Percentiles rank a stretch among this genome's conserved stretches.
phyloP scores from a whole-genome alignment of 2,113 vertebrate genomes.

The Tetrax tetrax region DNA sequence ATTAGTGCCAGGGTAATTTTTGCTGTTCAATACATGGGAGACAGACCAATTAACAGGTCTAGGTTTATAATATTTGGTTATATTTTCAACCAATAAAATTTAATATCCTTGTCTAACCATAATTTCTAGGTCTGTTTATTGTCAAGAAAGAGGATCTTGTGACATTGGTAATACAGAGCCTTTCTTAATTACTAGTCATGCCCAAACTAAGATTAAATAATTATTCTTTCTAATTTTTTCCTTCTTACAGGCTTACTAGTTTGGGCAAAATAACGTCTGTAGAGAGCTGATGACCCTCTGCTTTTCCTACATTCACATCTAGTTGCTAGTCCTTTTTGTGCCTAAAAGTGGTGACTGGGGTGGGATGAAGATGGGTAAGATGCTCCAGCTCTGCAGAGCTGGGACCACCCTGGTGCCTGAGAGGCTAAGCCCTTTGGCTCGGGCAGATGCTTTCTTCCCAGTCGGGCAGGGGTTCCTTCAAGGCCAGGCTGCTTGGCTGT shows the following conservation, averaged over 20 bases:
- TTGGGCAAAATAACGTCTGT: neutral
- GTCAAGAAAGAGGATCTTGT: no score
- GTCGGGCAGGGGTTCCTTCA: neutral
- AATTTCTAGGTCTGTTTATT: neutral
- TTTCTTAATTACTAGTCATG: neutral
- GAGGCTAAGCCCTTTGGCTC: neutral
- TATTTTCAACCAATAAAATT: neutral
- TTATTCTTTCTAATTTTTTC: neutral
- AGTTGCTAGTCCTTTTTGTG: neutral
- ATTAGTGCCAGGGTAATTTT: neutral
- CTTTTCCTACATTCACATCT: neutral
- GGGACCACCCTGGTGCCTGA: accelerated
- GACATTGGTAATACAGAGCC: neutral
- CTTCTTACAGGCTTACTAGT: neutral
- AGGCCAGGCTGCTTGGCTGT: neutral
- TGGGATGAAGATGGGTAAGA: neutral
- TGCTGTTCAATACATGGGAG: neutral
- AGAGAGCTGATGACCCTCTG: neutral
- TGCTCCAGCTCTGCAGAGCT: accelerated
- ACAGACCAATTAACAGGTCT: neutral
- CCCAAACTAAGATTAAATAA: neutral
- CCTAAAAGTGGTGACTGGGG: neutral
- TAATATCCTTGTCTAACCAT: neutral
- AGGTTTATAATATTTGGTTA: neutral
- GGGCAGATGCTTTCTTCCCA: neutral